Conservation (phyloP, 2,797 vertebrate species). For the Pipistrellus pygmaeus region DNA sequence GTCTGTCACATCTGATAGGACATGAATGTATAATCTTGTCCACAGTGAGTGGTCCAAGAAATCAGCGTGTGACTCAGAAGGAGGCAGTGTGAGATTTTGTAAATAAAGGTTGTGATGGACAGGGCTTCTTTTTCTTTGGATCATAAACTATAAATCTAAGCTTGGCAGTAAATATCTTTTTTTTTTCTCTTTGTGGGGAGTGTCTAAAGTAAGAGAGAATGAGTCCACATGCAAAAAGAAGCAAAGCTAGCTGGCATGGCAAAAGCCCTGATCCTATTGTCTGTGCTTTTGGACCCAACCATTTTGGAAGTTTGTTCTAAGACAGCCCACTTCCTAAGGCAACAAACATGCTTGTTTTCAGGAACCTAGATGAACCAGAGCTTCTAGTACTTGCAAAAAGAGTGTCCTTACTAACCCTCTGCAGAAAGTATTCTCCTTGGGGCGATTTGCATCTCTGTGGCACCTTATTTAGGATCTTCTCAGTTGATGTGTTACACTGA, state of each 20-base stretch:
- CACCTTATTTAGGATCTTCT: not conserved
- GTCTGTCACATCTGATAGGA: not conserved
- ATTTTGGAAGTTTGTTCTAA: not conserved
- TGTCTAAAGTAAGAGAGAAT: not conserved
- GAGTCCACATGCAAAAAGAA: not conserved
- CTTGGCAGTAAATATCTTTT: not conserved
- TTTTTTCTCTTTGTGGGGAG: not conserved
- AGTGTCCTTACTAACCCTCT: not conserved
- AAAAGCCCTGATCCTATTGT: not conserved
- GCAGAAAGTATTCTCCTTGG: not conserved
- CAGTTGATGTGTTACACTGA: not conserved
- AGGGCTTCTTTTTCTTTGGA: not conserved
- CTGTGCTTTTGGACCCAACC: not conserved
- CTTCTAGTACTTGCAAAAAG: not conserved
- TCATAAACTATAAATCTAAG: not conserved
- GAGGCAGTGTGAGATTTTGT: not conserved
- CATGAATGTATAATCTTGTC: not conserved
- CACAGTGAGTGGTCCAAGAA: not conserved
- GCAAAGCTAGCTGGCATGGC: not conserved
- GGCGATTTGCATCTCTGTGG: too few species aligned
- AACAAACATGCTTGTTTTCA: not conserved
- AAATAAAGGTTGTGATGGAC: not conserved
- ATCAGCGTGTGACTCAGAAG: not conserved
- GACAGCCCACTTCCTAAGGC: not conserved
- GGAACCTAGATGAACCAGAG: not conserved